phyloP scores from a whole-genome alignment of 2,797 vertebrate genomes.

The Pampus argenteus region DNA sequence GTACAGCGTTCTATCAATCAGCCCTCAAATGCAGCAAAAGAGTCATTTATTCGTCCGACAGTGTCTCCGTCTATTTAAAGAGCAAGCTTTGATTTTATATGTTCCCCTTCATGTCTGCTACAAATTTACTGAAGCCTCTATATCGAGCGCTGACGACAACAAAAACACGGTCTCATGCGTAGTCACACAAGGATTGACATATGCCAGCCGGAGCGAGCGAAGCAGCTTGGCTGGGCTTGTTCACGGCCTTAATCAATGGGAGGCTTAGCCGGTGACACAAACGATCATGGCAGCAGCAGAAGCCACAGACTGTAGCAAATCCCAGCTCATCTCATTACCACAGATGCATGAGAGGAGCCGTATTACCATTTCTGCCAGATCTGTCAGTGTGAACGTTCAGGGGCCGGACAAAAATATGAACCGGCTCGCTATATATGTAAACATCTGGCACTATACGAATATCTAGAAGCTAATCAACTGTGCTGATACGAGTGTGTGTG shows the following conservation, averaged over 20 bases:
- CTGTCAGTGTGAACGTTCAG: constrained; percentile 52
- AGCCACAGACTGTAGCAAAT: constrained; percentile 73
- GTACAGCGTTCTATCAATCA: constrained; percentile 44
- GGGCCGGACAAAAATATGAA: constrained; percentile 44
- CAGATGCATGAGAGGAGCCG: constrained; percentile 65
- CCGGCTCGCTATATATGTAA: constrained; percentile 44
- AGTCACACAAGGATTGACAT: constrained; percentile 73
- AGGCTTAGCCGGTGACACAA: constrained; percentile 74
- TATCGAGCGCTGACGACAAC: constrained; percentile 10
- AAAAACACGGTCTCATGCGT: constrained; percentile 36
- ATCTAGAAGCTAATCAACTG: constrained; percentile 57
- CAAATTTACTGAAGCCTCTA: constrained; percentile 41
- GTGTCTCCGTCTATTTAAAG: constrained; percentile 39
- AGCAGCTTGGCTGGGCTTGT: constrained; percentile 67
- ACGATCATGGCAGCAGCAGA: constrained; percentile 70
- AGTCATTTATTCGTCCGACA: constrained; percentile 49
- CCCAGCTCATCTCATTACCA: constrained; percentile 77
- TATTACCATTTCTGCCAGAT: constrained; percentile 67
- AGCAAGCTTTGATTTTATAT: constrained; percentile 40
- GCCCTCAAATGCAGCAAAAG: constrained; percentile 27
- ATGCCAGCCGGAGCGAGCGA: constrained; percentile 66
- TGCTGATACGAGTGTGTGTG: constrained; percentile 27
- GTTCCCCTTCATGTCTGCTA: constrained; percentile 33
- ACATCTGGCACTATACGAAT: constrained; percentile 63
- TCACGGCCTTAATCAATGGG: constrained; percentile 75